A percentile compares a stretch with the other conserved stretches of the same genome.
These are phyloP conservation scores for Forbesichthys papilliferus DNA, from an alignment of 2,113 vertebrate genomes.

Conservation along the genomic window DNA sequence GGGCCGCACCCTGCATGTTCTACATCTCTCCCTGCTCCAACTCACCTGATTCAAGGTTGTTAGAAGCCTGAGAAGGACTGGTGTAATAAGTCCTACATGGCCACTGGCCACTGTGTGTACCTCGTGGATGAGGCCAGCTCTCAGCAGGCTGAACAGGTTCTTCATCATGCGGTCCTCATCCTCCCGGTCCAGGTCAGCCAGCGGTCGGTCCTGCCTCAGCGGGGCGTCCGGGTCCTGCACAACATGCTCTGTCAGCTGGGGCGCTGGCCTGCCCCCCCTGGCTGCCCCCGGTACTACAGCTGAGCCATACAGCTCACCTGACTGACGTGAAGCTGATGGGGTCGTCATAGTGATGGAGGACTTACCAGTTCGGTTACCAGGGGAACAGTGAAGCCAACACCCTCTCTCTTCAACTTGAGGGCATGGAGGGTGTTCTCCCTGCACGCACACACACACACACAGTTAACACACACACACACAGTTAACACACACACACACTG, in stretches of 20 bases:
- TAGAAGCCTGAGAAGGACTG: too few relatives aligned
- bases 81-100: too few relatives aligned
- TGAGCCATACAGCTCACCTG: neutral
- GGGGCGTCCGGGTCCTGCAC: slow-evolving; percentile 93
- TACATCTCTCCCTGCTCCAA: too few relatives aligned
- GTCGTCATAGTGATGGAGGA: neutral
- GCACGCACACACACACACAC: slow-evolving; percentile 37
- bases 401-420: slow-evolving; percentile 83
- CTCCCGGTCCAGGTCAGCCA: slow-evolving; percentile 94
- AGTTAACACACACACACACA: slow-evolving; percentile 20
- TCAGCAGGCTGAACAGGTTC: slow-evolving; percentile 91
- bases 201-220: slow-evolving; percentile 90
- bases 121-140: slow-evolving; percentile 97
- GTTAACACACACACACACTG: neutral
- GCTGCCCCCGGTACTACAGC: neutral
- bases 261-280: too few relatives aligned
- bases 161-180: slow-evolving; percentile 90
- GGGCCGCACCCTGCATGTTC: too few relatives aligned
- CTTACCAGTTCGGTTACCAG: slow-evolving; percentile 94
- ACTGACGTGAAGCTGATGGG: neutral
- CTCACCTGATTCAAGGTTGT: too few relatives aligned
- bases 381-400: slow-evolving; percentile 78
- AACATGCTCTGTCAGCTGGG: neutral
- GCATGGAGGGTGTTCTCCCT: slow-evolving; percentile 96
- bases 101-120: slow-evolving; percentile 61